Conservation (phyloP, 2,797 vertebrate species). For the Decapterus maruadsi region DNA sequence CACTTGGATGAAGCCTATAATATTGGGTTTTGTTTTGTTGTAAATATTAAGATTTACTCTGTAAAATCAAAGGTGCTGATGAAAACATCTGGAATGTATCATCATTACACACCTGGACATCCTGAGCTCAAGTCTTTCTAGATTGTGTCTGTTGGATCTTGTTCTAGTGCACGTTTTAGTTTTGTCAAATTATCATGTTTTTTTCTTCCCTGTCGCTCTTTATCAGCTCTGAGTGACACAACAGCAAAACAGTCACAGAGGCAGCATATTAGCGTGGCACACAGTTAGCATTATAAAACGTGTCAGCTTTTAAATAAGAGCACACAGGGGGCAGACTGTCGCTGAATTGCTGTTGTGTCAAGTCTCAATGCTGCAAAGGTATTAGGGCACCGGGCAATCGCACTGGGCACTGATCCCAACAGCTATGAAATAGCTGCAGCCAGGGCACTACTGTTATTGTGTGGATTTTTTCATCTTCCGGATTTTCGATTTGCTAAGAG, state of each 20-base stretch:
- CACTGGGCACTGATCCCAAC: no score
- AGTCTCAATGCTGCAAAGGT: conserved; percentile 36
- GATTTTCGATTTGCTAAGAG: no score
- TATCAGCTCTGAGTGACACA: not conserved
- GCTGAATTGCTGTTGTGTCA: not conserved
- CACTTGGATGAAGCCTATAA: not conserved
- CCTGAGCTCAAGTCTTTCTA: not conserved
- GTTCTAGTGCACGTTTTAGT: not conserved
- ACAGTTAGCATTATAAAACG: not conserved
- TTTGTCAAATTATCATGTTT: not conserved
- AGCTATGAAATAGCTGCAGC: no score
- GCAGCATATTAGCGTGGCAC: not conserved
- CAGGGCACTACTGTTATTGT: no score
- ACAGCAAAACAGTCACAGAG: not conserved
- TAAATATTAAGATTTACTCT: not conserved
- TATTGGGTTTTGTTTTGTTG: not conserved
- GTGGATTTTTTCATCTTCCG: no score
- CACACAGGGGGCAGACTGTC: not conserved
- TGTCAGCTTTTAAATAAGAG: conserved; percentile 4
- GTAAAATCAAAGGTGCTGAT: not conserved
- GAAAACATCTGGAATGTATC: not conserved
- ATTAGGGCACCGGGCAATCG: not conserved
- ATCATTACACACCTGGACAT: not conserved
- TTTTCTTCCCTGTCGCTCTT: not conserved
- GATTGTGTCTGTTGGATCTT: not conserved